Conservation (phyloP, 2,113 vertebrate species). For the Indri indri region DNA sequence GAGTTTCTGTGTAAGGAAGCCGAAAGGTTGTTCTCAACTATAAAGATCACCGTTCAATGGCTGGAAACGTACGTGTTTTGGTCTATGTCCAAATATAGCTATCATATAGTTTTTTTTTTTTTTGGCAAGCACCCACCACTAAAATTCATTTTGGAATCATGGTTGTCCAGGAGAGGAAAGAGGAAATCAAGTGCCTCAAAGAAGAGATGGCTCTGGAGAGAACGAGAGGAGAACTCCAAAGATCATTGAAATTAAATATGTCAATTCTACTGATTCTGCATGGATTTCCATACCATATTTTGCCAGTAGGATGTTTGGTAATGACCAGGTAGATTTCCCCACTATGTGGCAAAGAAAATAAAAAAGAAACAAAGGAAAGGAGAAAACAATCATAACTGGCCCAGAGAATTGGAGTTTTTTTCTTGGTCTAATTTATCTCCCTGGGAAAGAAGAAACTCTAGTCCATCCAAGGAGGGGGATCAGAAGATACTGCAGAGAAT, state of each 20-base stretch:
- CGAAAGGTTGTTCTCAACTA: not conserved
- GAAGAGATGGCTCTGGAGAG: not conserved
- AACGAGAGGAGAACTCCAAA: not conserved
- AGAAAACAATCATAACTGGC: not conserved
- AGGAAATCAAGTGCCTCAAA: not conserved
- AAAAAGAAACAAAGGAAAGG: not conserved
- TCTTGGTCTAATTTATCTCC: not conserved
- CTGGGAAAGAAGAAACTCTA: not conserved
- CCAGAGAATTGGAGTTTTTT: not conserved
- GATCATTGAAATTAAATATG: not conserved
- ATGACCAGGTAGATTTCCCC: not conserved
- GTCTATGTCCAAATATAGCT: not conserved
- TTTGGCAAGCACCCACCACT: not conserved
- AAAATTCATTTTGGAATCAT: not conserved
- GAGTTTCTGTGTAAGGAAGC: not conserved
- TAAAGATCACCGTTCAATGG: not conserved
- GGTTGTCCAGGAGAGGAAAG: not conserved
- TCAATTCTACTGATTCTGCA: not conserved
- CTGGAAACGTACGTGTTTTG: constrained; percentile 22
- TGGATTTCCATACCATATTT: not conserved
- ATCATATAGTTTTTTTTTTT: not conserved
- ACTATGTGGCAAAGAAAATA: not conserved
- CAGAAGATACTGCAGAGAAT: not conserved
- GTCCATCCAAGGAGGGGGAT: not conserved
- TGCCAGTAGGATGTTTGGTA: not conserved